phyloP scores from a whole-genome alignment of 2,888 invertebrate species.

The Aphelenchoides bicaudatus region DNA sequence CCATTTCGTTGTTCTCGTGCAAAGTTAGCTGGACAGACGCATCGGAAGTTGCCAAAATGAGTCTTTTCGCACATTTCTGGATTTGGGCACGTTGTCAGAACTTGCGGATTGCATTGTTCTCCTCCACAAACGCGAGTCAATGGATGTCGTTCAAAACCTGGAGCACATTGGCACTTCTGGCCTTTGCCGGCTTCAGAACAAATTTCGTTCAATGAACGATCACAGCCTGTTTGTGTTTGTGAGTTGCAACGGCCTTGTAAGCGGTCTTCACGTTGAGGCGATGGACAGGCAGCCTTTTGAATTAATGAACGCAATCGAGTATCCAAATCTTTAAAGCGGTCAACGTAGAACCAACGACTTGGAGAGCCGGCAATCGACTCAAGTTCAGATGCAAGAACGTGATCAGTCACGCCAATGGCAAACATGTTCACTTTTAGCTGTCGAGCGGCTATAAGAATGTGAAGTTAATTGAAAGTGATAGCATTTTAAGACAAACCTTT shows the following conservation, averaged over 20 bases:
- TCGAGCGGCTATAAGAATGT: no score
- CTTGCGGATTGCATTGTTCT: constrained; percentile 57
- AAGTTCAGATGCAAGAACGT: constrained; percentile 59
- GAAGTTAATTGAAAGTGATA: no score
- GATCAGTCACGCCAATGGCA: constrained; percentile 61
- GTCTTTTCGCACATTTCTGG: constrained; percentile 54
- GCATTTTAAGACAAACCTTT: no score
- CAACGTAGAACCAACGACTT: constrained; percentile 59
- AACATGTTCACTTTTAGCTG: constrained; percentile 43
- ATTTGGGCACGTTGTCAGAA: constrained; percentile 55
- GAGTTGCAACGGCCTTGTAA: constrained; percentile 49
- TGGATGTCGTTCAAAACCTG: constrained; percentile 57
- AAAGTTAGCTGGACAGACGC: constrained; percentile 55
- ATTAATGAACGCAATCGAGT: constrained; percentile 58
- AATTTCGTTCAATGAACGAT: constrained; percentile 35
- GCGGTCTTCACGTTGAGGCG: constrained; percentile 33
- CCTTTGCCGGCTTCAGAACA: neutral
- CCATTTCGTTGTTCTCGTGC: constrained; percentile 50
- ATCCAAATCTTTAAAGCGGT: constrained; percentile 60
- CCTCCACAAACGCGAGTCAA: constrained; percentile 58
- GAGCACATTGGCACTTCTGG: constrained; percentile 51
- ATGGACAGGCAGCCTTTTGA: constrained; percentile 59
- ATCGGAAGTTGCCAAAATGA: constrained; percentile 56
- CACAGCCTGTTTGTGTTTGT: constrained; percentile 56
- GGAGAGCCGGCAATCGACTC: constrained; percentile 59